These are phyloP conservation scores for Atherinosoma microstoma DNA, from an alignment of 2,797 vertebrate genomes.

Conservation along the genomic window DNA sequence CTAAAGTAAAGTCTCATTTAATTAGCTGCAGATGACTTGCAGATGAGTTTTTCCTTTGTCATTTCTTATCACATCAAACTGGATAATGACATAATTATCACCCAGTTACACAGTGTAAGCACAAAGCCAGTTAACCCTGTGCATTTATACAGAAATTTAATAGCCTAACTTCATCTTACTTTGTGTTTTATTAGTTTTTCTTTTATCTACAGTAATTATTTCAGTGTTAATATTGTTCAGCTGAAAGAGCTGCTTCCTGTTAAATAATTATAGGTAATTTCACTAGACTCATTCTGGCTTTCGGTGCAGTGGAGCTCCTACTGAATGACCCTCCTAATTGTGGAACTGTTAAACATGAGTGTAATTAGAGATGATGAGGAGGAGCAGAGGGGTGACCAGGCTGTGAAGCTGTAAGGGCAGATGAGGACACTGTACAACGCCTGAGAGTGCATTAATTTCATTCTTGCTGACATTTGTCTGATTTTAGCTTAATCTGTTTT, in stretches of 20 bases:
- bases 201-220: neutral
- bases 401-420: neutral
- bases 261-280: neutral
- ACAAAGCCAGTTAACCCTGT: neutral
- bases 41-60: neutral
- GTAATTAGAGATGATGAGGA: constrained; percentile 27
- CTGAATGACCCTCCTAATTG: neutral
- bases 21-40: too few relatives aligned
- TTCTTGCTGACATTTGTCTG: neutral
- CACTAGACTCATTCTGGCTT: neutral
- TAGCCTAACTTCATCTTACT: neutral
- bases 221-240: neutral
- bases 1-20: too few relatives aligned
- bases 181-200: neutral
- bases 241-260: neutral
- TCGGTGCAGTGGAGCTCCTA: neutral
- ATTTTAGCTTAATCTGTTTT: neutral
- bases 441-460: too few relatives aligned
- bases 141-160: neutral
- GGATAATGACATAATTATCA: neutral
- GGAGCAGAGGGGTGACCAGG: neutral
- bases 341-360: constrained; percentile 3
- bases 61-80: neutral
- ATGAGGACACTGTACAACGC: neutral
- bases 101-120: neutral